A percentile compares a stretch with the other conserved stretches of the same genome.
Conservation (phyloP, 92 coral and sea anemone genomes). For the Blastomussa wellsi region DNA sequence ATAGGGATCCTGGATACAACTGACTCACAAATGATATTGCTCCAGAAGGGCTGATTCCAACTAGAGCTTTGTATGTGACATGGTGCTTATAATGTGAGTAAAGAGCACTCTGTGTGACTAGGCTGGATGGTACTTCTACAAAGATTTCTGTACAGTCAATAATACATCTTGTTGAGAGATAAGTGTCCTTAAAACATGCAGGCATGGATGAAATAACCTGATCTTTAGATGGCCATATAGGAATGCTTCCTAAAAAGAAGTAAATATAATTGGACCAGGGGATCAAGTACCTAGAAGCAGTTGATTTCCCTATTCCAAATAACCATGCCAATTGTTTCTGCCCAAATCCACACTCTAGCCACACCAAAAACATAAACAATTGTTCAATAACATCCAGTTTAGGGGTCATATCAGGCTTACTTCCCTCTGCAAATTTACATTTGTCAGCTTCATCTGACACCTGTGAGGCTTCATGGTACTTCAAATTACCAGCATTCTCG, state of each 20-base stretch:
- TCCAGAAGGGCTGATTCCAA: slow-evolving; percentile 55
- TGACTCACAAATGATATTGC: slow-evolving; percentile 33
- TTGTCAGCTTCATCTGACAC: slow-evolving; percentile 24
- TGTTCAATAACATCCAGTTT: too few species aligned
- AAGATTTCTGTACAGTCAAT: slow-evolving; percentile 51
- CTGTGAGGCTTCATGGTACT: slow-evolving; percentile 48
- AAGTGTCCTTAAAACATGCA: too few species aligned
- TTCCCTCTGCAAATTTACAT: slow-evolving; percentile 31
- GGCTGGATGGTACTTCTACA: slow-evolving; percentile 39
- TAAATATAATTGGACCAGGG: slow-evolving; percentile 60
- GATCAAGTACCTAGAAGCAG: slow-evolving; percentile 51
- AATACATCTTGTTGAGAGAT: slow-evolving; percentile 53
- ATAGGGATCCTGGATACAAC: slow-evolving; percentile 52
- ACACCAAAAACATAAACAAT: too few species aligned
- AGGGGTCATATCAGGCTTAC: too few species aligned
- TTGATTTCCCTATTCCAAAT: slow-evolving; percentile 41
- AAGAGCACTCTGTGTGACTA: slow-evolving; percentile 36
- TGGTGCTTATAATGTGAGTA: slow-evolving; percentile 56
- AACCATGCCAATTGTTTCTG: slow-evolving; percentile 51
- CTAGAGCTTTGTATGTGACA: slow-evolving; percentile 50
- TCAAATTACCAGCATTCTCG: slow-evolving; percentile 45
- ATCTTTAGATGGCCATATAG: slow-evolving; percentile 57
- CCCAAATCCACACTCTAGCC: slow-evolving; percentile 41
- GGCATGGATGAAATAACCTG: slow-evolving; percentile 24
- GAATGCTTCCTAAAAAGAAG: slow-evolving; percentile 46